Base-by-base conservation (phyloP, 1,140 invertebrate genomes). In the Mya arenaria region DNA sequence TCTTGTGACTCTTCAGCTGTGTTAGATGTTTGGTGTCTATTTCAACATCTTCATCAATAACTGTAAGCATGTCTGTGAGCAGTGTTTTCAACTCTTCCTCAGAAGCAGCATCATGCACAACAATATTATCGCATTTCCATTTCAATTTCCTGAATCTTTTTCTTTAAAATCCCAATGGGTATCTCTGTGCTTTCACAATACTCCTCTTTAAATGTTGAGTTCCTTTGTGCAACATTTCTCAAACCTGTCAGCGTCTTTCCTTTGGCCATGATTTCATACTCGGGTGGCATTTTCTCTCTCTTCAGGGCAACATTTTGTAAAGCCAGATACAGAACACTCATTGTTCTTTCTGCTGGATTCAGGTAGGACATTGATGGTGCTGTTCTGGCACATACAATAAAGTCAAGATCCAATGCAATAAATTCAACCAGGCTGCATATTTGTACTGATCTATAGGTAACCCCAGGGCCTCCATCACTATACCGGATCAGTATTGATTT, bases 241-340 rank as follows among this genome's bases (percentile, higher is more conserved):
- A n/a, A n/a, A n/a, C n/a, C n/a, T n/a, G n/a, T n/a, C n/a, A 63
- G 28, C 4, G 65, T 39, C 36, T 69, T 69, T 5, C 34, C 34
- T 69, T 69, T 69, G 36, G 65, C 65, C 36, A 69, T 69, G 4
- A 69, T 69, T 69, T 69, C 65, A 69, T 39, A 69, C 23, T 69
- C 65, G 8, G 65, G 65, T 69, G 39, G 15, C 36, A 60, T 39
- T 39, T 48, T 44, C 4, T 69, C 39, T 69, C 65, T 69, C 23
- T 69, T 4, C 36, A 69, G 23, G 15, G 65, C 65, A 41, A 69
- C 65, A 41, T 69, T 69, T 23, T 69, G 65, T 39, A 69, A 36
- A 4, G 32, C 65, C 4, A 69, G 32, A 69, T 69, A 39, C 4
- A 69, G 36, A 6, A 69, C 4, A 39, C 65, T 69, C 65, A 69